These are phyloP conservation scores for Campoletis sonorensis DNA, from an alignment of 1,140 invertebrate species.

Conservation along the genomic window DNA sequence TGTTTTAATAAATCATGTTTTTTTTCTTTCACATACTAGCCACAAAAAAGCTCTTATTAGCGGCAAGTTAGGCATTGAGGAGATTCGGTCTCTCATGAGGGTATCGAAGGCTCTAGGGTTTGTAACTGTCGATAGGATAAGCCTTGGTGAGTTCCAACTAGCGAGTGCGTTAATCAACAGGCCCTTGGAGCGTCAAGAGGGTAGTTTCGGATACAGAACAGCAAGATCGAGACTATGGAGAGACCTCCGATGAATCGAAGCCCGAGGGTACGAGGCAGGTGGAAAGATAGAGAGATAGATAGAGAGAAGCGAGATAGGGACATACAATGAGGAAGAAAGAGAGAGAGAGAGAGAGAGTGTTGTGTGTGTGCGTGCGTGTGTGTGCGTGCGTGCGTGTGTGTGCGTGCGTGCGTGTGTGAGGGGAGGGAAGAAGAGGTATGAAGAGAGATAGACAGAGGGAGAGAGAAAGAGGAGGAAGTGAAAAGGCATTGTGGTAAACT, in stretches of 20 bases:
- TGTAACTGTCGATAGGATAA: not conserved
- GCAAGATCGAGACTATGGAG: not conserved
- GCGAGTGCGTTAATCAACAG: slow-evolving; percentile 21
- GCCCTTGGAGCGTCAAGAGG: not conserved
- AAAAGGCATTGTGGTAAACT: too few relatives aligned
- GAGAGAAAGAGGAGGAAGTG: too few relatives aligned
- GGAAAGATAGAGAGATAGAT: not conserved
- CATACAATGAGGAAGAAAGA: too few relatives aligned
- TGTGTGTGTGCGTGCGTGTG: too few relatives aligned
- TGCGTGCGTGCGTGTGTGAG: too few relatives aligned
- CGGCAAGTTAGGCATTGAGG: not conserved
- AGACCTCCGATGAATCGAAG: slow-evolving; percentile 4
- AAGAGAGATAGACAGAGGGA: not conserved
- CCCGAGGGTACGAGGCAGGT: not conserved
- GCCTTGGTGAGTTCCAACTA: slow-evolving; percentile 13
- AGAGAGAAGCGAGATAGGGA: too few relatives aligned
- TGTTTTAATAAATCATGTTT: not conserved
- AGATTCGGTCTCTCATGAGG: not conserved
- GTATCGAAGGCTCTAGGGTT: not conserved
- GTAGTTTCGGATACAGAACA: slow-evolving; percentile 7
- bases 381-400: too few relatives aligned
- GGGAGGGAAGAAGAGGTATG: too few relatives aligned
- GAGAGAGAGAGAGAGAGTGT: too few relatives aligned
- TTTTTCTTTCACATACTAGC: not conserved
- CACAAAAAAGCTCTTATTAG: not conserved